Base-by-base conservation (phyloP, 1,140 invertebrate genomes). In the Melanaphis sacchari region DNA sequence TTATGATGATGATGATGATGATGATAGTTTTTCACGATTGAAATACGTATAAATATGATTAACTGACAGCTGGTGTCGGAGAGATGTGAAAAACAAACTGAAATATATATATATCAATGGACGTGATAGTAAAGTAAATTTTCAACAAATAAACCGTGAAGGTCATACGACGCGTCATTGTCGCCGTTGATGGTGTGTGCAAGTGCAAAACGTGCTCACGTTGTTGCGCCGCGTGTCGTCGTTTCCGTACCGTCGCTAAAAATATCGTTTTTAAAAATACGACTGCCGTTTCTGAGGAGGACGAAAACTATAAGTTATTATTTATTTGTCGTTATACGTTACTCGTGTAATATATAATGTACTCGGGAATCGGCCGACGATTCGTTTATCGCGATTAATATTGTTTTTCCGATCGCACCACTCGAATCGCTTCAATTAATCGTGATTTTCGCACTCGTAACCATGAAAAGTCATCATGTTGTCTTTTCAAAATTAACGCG, bases 181-280 rank as follows among this genome's bases (percentile, higher is more conserved):
- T 82, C 76, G 22, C 6, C 36, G 36, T 5, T 81, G 21, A 82
- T 82, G 18, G 36, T 81, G 36, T 82, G 31, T 76, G 59, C 59
- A 76, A 76, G 59, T 76, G 59, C 31, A n/a, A 66, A 66, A 31
- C 59, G 59, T 31, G 31, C 59, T 66, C 59, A 66, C 59, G 21
- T 81, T n/a, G 36, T 81, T 81, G 76, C 36, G 76, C 76, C 36
- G 76, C 36, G 76, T 38, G n/a, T n/a, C 31, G 59, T 38, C 76
- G 36, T 38, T 76, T 76, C 59, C 36, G 36, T 24, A 82, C 76
- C 21, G 76, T 18, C 76, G 76, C 76, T 82, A 82, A 38, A 82
- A 82, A 82, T 82, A 82, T 38, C 76, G 21, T 38, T 82, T 76
- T 82, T 82, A 82, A 82, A 82, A 82, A 82, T 82, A 82, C 76